Percentiles rank a stretch among this genome's conserved stretches.
These are phyloP conservation scores for Lordiphosa clarofinis DNA, from an alignment of 1,140 invertebrate species.

Conservation along the genomic window DNA sequence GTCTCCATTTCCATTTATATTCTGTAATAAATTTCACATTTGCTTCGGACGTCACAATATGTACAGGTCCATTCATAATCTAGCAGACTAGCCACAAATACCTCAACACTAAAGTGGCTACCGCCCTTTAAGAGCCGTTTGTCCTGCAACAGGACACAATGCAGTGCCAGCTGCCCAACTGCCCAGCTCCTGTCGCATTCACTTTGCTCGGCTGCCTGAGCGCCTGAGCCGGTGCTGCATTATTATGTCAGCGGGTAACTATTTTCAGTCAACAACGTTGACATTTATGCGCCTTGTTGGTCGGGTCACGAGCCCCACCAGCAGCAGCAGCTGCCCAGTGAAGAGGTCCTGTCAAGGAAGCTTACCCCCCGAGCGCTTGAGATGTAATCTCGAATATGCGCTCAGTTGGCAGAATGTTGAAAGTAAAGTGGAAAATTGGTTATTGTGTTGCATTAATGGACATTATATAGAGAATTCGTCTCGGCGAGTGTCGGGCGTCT, in stretches of 20 bases:
- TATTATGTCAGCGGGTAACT: slow-evolving; percentile 61
- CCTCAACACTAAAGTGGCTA: slow-evolving; percentile 16
- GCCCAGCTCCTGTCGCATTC: slow-evolving; percentile 41
- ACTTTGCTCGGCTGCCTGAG: slow-evolving; percentile 29
- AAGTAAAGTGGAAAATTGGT: slow-evolving; percentile 68
- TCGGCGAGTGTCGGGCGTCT: slow-evolving; percentile 7
- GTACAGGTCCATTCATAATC: not conserved
- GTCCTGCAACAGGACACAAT: slow-evolving; percentile 24
- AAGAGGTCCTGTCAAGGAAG: slow-evolving; percentile 30
- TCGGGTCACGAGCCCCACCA: slow-evolving; percentile 13
- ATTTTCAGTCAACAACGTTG: slow-evolving; percentile 68
- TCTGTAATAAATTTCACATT: not conserved
- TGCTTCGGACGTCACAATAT: not conserved
- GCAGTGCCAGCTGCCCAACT: slow-evolving; percentile 13
- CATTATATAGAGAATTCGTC: slow-evolving; percentile 14
- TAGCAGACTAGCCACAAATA: slow-evolving; percentile 1
- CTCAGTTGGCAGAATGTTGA: slow-evolving; percentile 29
- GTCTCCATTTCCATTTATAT: not conserved
- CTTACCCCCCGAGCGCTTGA: slow-evolving; percentile 18
- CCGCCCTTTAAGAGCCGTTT: slow-evolving; percentile 3
- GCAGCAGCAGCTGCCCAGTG: slow-evolving; percentile 14
- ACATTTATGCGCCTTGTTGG: slow-evolving; percentile 64
- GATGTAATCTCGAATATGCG: slow-evolving; percentile 43
- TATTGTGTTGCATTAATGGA: slow-evolving; percentile 64
- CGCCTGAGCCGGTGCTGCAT: slow-evolving; percentile 38